Evolutionary conservation across 2,888 invertebrate genomes (phyloP).

Genomic region (Lepidochitona cinerea): DNA sequence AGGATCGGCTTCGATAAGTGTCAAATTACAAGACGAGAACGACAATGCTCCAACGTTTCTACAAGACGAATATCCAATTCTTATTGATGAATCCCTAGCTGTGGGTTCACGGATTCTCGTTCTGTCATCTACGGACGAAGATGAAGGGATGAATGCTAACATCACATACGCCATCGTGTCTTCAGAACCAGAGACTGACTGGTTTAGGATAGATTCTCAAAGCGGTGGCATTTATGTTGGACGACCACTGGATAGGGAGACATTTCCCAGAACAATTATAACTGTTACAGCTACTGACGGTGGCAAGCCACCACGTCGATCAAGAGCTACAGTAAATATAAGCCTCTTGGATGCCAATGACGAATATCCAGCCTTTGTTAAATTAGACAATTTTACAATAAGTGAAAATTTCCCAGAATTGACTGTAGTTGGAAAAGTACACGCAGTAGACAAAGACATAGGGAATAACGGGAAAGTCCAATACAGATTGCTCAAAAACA

Average conservation of each 20-base stretch:
- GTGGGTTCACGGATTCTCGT: neutral
- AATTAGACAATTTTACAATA: constrained; percentile 22
- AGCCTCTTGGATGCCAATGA: constrained; percentile 31
- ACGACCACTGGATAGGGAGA: neutral
- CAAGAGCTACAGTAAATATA: constrained; percentile 81
- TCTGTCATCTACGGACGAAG: constrained; percentile 79
- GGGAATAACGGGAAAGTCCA: constrained; percentile 21
- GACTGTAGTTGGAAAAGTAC: neutral
- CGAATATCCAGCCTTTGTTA: constrained; percentile 25
- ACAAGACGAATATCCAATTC: neutral
- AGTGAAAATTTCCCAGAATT: constrained; percentile 24
- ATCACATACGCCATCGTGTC: constrained; percentile 80
- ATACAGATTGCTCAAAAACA: neutral
- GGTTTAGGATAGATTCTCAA: neutral
- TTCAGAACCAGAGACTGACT: neutral
- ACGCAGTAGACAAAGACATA: constrained; percentile 25
- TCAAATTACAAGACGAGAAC: constrained; percentile 9
- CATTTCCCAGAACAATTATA: neutral
- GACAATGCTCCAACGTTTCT: constrained; percentile 11
- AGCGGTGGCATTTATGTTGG: neutral
- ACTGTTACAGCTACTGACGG: constrained; percentile 83
- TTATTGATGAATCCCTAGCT: neutral
- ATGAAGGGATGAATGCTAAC: constrained; percentile 91
- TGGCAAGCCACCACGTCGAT: constrained; percentile 84
- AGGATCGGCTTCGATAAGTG: neutral